phyloP scores from a whole-genome alignment of 2,113 vertebrate species.

The Cyprinodon variegatus region DNA sequence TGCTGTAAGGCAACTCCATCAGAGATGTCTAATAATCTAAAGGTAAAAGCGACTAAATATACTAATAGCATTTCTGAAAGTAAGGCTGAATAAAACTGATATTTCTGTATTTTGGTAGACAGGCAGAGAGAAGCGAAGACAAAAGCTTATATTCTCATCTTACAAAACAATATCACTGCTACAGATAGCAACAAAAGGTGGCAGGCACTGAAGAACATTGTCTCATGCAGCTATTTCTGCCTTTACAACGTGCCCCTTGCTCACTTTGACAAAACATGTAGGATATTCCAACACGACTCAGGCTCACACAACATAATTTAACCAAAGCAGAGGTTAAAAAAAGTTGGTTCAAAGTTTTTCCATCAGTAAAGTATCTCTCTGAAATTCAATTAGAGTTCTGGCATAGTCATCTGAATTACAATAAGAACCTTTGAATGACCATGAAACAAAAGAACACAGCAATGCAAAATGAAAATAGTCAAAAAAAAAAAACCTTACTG shows the following conservation, averaged over 20 bases:
- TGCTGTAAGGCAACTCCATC: background rate
- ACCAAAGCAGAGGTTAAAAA: background rate
- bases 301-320: background rate
- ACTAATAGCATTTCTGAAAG: background rate
- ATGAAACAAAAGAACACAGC: background rate
- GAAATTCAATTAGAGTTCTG: background rate
- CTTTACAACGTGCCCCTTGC: slow-evolving; percentile 25
- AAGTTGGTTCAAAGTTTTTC: background rate
- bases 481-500: background rate
- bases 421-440: background rate
- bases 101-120: background rate
- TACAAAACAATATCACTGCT: slow-evolving; percentile 7
- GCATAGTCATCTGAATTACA: background rate
- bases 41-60: background rate
- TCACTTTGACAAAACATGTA: slow-evolving; percentile 25
- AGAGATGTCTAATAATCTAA: background rate
- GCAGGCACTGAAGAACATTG: slow-evolving; percentile 22
- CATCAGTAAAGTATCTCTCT: background rate
- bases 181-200: slow-evolving; percentile 41
- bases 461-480: background rate
- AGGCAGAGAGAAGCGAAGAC: background rate
- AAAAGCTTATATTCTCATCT: slow-evolving; percentile 1
- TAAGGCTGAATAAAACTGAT: background rate
- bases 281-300: slow-evolving; percentile 4
- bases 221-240: slow-evolving; percentile 41